These are phyloP conservation scores for Conops quadrifasciatus DNA, from an alignment of 2,888 invertebrate species.

Conservation along the genomic window DNA sequence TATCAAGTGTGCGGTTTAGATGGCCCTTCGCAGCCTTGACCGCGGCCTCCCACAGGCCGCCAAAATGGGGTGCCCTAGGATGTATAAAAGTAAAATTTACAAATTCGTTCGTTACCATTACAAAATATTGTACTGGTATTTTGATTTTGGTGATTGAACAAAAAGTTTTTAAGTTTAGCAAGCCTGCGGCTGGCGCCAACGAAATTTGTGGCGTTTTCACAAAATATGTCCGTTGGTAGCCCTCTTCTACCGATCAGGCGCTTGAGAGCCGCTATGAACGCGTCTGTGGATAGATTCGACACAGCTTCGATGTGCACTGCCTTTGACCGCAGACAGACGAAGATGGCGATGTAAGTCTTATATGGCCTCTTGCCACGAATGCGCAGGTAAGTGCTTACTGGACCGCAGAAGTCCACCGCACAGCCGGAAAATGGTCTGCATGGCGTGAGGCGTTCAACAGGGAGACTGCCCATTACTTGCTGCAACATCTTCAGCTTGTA, in stretches of 20 bases:
- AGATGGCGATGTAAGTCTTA: conserved; percentile 33
- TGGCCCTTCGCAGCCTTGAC: conserved; percentile 26
- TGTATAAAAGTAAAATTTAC: too few relatives aligned
- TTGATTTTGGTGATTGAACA: neutral
- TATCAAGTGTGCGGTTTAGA: neutral
- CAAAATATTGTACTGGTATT: neutral
- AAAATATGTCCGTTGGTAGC: conserved; percentile 30
- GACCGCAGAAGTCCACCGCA: conserved; percentile 37
- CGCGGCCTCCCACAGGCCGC: conserved; percentile 31
- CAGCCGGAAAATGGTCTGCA: conserved; percentile 37
- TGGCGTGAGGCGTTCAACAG: conserved; percentile 29
- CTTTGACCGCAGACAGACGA: conserved; percentile 26
- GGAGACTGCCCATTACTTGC: conserved; percentile 39
- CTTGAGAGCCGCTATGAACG: conserved; percentile 23
- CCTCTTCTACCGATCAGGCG: conserved; percentile 30
- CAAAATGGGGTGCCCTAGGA: too few relatives aligned
- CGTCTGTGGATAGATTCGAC: conserved; percentile 37
- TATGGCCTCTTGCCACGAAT: conserved; percentile 35
- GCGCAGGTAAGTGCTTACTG: conserved; percentile 33
- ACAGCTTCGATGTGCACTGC: conserved; percentile 41
- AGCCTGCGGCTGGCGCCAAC: conserved; percentile 11
- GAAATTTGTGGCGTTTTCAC: conserved; percentile 34
- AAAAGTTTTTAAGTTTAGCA: neutral
- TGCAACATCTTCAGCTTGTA: conserved; percentile 39
- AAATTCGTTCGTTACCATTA: too few relatives aligned